Percentiles rank a stretch among this genome's conserved stretches.
Evolutionary conservation across 2,888 invertebrate genomes (phyloP).

Genomic region (Drosophila hamatofila): DNA sequence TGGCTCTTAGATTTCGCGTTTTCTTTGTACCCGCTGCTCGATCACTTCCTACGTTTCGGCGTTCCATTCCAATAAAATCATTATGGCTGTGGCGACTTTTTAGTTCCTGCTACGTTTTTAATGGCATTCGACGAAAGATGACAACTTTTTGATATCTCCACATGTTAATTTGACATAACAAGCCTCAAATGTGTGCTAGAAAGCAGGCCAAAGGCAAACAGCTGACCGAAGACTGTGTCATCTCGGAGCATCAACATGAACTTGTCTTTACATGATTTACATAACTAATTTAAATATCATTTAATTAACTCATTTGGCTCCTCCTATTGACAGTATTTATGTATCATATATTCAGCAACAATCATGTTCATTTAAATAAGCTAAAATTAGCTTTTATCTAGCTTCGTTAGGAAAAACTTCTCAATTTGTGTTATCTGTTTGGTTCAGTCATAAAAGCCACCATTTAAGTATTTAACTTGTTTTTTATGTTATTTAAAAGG

Average conservation of each 20-base stretch:
- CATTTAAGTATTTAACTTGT: neutral
- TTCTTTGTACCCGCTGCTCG: slow-evolving; percentile 12
- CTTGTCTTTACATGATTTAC: slow-evolving; percentile 13
- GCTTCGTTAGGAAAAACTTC: neutral
- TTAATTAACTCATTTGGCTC: neutral
- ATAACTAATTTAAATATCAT: slow-evolving; percentile 9
- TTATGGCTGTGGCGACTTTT: slow-evolving; percentile 30
- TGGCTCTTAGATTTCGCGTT: slow-evolving; percentile 34
- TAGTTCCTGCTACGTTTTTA: slow-evolving; percentile 43
- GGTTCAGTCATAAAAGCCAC: neutral
- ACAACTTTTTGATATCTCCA: neutral
- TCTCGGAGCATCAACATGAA: slow-evolving; percentile 11
- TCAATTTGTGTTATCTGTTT: neutral
- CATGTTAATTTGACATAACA: neutral
- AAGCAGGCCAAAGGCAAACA: slow-evolving; percentile 31
- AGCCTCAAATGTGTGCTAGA: neutral
- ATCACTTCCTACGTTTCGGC: slow-evolving; percentile 64
- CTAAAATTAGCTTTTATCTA: neutral
- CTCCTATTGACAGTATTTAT: neutral
- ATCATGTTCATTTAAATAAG: no score
- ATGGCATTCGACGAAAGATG: neutral
- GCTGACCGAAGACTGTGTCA: neutral
- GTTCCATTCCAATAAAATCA: slow-evolving; percentile 48
- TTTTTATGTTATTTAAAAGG: slow-evolving; percentile 21
- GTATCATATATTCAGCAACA: neutral